Evolutionary conservation across 2,888 invertebrate species (phyloP).

Genomic region (Lithodes maja): DNA sequence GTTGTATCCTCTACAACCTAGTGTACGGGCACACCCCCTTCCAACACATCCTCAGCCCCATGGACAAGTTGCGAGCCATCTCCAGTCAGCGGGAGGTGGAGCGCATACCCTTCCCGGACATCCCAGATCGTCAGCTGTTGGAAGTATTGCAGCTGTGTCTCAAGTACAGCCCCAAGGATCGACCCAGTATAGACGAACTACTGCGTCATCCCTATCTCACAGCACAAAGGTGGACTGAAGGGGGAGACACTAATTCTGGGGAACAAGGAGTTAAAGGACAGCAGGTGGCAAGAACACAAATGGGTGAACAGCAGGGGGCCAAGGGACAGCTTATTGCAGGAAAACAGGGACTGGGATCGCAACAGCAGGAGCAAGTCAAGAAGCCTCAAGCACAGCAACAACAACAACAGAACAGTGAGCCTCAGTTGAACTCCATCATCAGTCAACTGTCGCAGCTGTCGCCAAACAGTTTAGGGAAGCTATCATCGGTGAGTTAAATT

Average conservation of each 20-base stretch:
- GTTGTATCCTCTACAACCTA: conserved; percentile 95
- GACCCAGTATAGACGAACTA: conserved; percentile 85
- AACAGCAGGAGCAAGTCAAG: background rate
- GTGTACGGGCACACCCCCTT: conserved; percentile 94
- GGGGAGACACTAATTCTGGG: background rate
- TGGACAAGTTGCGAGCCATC: conserved; percentile 86
- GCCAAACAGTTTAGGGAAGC: background rate
- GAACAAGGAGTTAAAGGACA: background rate
- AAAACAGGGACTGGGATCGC: background rate
- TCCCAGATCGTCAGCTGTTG: conserved; percentile 75
- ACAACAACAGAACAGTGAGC: background rate
- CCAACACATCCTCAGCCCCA: conserved; percentile 80
- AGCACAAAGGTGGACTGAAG: conserved; percentile 5
- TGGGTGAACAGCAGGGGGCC: background rate
- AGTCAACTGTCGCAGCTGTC: background rate
- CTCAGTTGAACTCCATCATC: background rate
- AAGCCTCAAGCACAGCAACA: background rate
- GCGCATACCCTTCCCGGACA: conserved; percentile 83
- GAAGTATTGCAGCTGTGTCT: conserved; percentile 84
- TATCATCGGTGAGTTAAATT: background rate
- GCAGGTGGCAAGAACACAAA: background rate
- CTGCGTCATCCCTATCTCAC: conserved; percentile 77
- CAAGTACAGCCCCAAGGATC: conserved; percentile 81
- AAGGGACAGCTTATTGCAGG: background rate
- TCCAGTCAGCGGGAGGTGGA: conserved; percentile 79